phyloP scores from a whole-genome alignment of 1,140 invertebrate genomes.

The Agrypnia vestita region DNA sequence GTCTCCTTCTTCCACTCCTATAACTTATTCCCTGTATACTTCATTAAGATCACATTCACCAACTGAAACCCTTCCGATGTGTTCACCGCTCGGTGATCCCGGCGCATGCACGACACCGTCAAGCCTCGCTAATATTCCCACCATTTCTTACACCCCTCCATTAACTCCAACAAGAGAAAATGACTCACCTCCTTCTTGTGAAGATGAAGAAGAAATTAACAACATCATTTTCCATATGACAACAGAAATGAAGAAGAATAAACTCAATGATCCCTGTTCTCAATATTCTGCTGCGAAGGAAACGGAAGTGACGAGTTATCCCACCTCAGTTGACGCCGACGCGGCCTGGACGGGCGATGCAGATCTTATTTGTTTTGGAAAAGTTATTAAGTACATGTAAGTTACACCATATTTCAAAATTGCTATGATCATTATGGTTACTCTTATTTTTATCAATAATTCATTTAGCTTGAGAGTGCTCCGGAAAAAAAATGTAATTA shows the following conservation, averaged over 20 bases:
- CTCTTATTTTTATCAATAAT: too few relatives aligned
- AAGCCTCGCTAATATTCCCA: constrained; percentile 63
- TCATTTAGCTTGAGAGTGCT: too few relatives aligned
- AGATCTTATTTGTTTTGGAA: constrained; percentile 72
- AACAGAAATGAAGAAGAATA: constrained; percentile 27
- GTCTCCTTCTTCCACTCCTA: not conserved
- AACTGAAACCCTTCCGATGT: constrained; percentile 17
- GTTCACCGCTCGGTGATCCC: constrained; percentile 52
- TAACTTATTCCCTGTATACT: not conserved
- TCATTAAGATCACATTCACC: constrained; percentile 34
- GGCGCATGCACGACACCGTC: constrained; percentile 54
- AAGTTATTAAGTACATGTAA: constrained; percentile 75
- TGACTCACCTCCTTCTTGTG: not conserved
- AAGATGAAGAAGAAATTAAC: constrained; percentile 17
- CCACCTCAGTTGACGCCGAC: not conserved
- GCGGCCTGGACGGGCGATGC: constrained; percentile 51
- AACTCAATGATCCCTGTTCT: constrained; percentile 8
- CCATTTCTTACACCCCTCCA: constrained; percentile 63
- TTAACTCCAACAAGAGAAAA: constrained; percentile 3
- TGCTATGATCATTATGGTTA: too few relatives aligned
- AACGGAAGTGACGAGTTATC: constrained; percentile 18
- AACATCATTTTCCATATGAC: constrained; percentile 48
- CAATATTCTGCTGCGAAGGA: constrained; percentile 9
- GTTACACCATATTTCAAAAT: not conserved
- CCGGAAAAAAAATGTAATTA: too few relatives aligned